A percentile compares a stretch with the other conserved stretches of the same genome.
Evolutionary conservation across 2,113 vertebrate species (phyloP).

Genomic region (Apteryx owenii): DNA sequence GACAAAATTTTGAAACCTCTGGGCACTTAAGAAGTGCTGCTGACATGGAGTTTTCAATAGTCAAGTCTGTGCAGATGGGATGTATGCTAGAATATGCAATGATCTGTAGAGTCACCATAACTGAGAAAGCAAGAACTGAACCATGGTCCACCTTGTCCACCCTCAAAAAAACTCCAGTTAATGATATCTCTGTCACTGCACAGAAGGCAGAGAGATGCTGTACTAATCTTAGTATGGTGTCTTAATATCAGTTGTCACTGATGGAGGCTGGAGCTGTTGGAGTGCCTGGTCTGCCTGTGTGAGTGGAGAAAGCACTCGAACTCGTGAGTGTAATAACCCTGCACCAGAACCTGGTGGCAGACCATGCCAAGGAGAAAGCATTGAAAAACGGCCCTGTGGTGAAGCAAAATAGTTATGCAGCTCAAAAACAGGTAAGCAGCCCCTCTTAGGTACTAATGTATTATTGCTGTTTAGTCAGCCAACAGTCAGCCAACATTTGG

Average conservation of each 20-base stretch:
- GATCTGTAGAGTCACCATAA: neutral
- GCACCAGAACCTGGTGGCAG: neutral
- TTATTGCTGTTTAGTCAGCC: neutral
- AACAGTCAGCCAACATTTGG: neutral
- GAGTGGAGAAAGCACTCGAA: slow-evolving; percentile 59
- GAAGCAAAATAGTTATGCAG: neutral
- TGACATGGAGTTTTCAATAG: neutral
- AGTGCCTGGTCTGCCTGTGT: slow-evolving; percentile 74
- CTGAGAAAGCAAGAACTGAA: neutral
- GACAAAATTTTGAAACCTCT: neutral
- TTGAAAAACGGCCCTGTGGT: slow-evolving; percentile 68
- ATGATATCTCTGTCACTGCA: neutral
- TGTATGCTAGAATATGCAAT: neutral
- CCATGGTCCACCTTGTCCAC: neutral
- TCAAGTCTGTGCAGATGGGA: neutral
- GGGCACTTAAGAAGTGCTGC: neutral
- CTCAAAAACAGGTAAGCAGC: slow-evolving; percentile 2
- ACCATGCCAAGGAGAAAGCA: slow-evolving; percentile 75
- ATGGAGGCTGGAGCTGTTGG: slow-evolving; percentile 86
- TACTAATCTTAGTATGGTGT: neutral
- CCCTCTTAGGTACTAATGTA: neutral
- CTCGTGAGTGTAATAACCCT: slow-evolving; percentile 76
- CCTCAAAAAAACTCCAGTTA: neutral
- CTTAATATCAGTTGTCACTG: neutral
- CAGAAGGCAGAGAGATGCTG: neutral